Base-by-base conservation (phyloP, 2,113 vertebrate genomes). In the Gallinago jamesoni region DNA sequence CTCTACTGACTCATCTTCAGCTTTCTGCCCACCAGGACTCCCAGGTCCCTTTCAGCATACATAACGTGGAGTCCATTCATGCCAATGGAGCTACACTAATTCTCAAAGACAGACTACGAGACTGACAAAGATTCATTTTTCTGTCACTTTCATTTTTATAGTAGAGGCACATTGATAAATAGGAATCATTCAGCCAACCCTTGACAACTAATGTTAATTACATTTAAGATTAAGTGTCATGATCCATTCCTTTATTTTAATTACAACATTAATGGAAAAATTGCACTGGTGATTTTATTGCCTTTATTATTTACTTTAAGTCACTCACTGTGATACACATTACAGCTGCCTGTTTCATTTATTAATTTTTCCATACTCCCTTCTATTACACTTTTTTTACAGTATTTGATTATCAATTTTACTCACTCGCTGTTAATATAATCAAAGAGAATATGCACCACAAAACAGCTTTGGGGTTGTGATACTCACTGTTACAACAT, bases 241-340 rank as follows among this genome's bases (percentile, higher is more conserved):
- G 25, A 90, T 74, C 12, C 7, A 62, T 73, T 76, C 39, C 57
- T 82, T 93, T 79, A 91, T 84, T 97, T 93, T 90, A 83, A 95
- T 94, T 66, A 77, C 60, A 90, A 76, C 8, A 59, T 83, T 74
- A 95, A 77, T 74, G 41, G 75, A 55, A 95, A 96, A 93, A 78
- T 33, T 66, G 9, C 5, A 1, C 18, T 74, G 41, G 52, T 90
- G 50, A 63, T 86, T 96, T 93, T 91, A 77, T 88, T 86, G 76
- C 52, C 52, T 86, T 93, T 89, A 59, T 80, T 97, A 90, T 95
- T 97, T 97, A 80, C 81, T 93, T 87, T 69, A 80, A 91, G 70
- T 85, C 67, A 41, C 14, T 88, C 82, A 76, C 14, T 76, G 91
- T 77, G 78, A 67, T 85, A 88, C 74, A 56, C 10, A 83, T 84